phyloP scores from a whole-genome alignment of 2,113 vertebrate genomes.

The Callipepla squamata region DNA sequence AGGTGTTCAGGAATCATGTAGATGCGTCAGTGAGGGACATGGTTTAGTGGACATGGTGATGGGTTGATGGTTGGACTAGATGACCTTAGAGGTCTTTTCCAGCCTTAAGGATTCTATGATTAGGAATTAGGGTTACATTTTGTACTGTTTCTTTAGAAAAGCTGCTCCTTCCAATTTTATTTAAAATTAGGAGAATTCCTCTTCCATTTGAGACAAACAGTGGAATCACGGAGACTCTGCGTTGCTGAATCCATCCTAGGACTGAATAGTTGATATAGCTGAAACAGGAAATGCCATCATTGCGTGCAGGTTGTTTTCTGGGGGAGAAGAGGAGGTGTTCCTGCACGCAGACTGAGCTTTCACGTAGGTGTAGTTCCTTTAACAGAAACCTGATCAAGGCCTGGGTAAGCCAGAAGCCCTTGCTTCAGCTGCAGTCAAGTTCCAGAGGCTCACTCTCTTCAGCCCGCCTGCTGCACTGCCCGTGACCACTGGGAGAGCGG shows the following conservation, averaged over 20 bases:
- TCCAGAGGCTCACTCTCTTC: neutral
- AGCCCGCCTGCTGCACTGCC: neutral
- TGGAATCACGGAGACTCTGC: fast-evolving
- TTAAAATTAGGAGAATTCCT: too few species aligned
- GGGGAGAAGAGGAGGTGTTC: neutral
- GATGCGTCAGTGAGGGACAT: too few species aligned
- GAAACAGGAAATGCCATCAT: neutral
- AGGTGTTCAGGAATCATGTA: too few species aligned
- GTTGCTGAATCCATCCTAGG: fast-evolving
- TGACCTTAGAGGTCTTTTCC: too few species aligned
- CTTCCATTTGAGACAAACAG: too few species aligned
- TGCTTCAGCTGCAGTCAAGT: neutral
- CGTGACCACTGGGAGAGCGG: neutral
- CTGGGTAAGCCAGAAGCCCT: neutral
- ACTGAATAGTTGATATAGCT: neutral
- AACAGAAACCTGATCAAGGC: neutral
- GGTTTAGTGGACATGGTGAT: too few species aligned
- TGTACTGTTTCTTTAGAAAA: too few species aligned
- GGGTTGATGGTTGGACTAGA: too few species aligned
- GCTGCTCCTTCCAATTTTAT: neutral
- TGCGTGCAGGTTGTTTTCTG: neutral
- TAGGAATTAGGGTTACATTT: neutral
- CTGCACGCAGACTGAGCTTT: neutral
- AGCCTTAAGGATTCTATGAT: too few species aligned
- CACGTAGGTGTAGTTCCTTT: neutral